These are phyloP conservation scores for Rynchops niger DNA, from an alignment of 2,113 vertebrate genomes.

Conservation along the genomic window DNA sequence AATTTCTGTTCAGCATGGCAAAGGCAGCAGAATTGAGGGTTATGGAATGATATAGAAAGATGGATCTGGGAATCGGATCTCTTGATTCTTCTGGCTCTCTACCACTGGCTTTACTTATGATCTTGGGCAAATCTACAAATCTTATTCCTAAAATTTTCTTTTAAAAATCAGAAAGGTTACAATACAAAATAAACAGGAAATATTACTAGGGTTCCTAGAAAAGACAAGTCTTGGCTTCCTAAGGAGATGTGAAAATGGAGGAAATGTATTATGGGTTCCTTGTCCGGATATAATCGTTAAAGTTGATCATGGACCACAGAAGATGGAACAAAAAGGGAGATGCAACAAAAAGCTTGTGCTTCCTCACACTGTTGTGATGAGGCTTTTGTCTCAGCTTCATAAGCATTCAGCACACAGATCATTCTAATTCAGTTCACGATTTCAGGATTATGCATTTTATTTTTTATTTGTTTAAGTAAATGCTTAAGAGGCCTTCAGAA, in stretches of 20 bases:
- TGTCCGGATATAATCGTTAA: neutral
- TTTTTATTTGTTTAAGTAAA: neutral
- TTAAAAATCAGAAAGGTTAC: neutral
- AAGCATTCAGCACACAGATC: neutral
- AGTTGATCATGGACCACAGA: rapidly evolving
- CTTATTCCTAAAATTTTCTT: neutral
- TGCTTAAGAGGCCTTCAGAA: neutral
- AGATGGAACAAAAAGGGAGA: neutral
- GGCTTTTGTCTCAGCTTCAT: neutral
- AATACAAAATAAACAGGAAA: neutral
- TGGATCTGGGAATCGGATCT: neutral
- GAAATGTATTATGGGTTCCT: neutral
- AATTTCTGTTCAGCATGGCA: neutral
- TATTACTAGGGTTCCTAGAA: neutral
- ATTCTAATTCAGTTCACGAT: neutral
- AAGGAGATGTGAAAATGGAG: neutral
- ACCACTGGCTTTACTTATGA: neutral
- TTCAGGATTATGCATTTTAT: neutral
- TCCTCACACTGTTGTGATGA: neutral
- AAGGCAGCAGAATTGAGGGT: neutral
- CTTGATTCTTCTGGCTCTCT: neutral
- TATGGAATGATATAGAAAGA: neutral
- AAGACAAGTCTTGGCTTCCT: neutral
- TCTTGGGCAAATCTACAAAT: neutral
- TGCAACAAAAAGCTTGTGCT: neutral